A percentile compares a stretch with the other conserved stretches of the same genome.
Conservation (phyloP, 2,888 invertebrate genomes). For the Tholera decimalis region DNA sequence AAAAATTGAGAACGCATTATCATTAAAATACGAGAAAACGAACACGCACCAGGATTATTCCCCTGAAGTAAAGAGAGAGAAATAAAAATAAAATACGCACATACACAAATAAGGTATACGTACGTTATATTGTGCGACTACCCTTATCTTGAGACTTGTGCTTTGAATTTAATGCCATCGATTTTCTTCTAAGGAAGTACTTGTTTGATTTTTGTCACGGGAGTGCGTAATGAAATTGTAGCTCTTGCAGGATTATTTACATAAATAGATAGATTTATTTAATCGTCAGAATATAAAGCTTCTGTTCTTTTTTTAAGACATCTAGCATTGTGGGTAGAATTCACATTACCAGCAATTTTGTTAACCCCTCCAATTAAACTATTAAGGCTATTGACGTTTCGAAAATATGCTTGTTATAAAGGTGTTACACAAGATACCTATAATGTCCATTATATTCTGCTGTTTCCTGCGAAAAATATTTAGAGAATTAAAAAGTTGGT, state of each 20-base stretch:
- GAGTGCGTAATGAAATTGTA: slow-evolving; percentile 62
- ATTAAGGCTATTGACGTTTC: no score
- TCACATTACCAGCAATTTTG: no score
- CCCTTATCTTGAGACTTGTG: slow-evolving; percentile 77
- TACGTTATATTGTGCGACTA: slow-evolving; percentile 73
- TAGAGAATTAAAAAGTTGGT: no score
- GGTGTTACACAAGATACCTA: no score
- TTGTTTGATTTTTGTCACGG: slow-evolving; percentile 65
- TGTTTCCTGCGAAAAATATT: no score
- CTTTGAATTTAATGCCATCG: slow-evolving; percentile 77
- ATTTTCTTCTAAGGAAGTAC: slow-evolving; percentile 68
- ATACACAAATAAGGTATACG: slow-evolving; percentile 78
- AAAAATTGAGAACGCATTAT: slow-evolving; percentile 50
- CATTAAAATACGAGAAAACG: slow-evolving; percentile 60
- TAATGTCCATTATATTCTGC: no score
- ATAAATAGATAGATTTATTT: not conserved
- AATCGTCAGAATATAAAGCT: no score
- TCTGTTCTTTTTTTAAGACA: no score
- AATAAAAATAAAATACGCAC: slow-evolving; percentile 70
- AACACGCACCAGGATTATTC: slow-evolving; percentile 66
- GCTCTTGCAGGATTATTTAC: slow-evolving; percentile 22
- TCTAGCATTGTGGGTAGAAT: no score
- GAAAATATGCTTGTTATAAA: no score
- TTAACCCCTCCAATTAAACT: no score
- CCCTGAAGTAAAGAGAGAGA: slow-evolving; percentile 58